A percentile compares a stretch with the other conserved stretches of the same genome.
phyloP scores from a whole-genome alignment of 2,888 invertebrate species.

The Lithosia quadra region DNA sequence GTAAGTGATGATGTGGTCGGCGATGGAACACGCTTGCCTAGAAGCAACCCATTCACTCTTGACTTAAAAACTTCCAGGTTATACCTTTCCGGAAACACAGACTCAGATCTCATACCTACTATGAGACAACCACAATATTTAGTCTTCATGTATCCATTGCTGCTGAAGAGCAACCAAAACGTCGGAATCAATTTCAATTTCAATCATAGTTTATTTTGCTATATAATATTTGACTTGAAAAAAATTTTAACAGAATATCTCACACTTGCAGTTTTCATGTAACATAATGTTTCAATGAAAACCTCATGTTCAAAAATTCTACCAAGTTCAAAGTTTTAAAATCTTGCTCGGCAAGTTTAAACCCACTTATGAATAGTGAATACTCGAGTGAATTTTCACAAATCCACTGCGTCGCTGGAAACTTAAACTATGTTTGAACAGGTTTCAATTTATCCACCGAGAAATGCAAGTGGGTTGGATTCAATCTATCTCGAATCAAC shows the following conservation, averaged over 20 bases:
- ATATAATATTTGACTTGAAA: too few relatives aligned
- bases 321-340: constrained; percentile 50
- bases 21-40: too few relatives aligned
- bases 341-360: constrained; percentile 56
- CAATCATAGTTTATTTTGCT: too few relatives aligned
- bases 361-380: constrained; percentile 57
- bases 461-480: constrained; percentile 42
- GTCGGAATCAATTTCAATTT: too few relatives aligned
- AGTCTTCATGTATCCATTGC: too few relatives aligned
- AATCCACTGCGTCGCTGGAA: constrained; percentile 49
- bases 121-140: too few relatives aligned
- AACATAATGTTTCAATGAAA: not conserved
- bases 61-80: too few relatives aligned
- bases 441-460: constrained; percentile 47
- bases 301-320: constrained; percentile 34
- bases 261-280: not conserved
- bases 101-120: too few relatives aligned
- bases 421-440: constrained; percentile 54
- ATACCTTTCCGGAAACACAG: too few relatives aligned
- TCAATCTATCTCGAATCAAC: constrained; percentile 45
- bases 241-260: not conserved
- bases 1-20: too few relatives aligned
- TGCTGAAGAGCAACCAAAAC: too few relatives aligned
- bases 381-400: constrained; percentile 54
- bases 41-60: too few relatives aligned